Base-by-base conservation (phyloP, 2,797 vertebrate species). In the Tachyglossus aculeatus region DNA sequence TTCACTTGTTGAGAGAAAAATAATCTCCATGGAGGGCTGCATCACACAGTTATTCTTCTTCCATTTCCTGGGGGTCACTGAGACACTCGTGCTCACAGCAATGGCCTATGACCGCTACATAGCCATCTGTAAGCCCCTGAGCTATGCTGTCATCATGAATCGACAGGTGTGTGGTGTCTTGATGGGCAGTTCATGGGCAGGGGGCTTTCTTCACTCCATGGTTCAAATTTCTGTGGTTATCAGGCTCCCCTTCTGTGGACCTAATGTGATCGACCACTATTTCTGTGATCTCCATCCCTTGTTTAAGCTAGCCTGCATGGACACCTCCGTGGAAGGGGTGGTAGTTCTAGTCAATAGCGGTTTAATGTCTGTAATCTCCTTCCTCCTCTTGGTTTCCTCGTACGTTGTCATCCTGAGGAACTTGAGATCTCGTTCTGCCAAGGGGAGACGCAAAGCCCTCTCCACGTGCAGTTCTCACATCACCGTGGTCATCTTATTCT, bases 281-380 rank as follows among this genome's bases (percentile, higher is more conserved):
- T 90, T 89, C 51, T 88, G 87, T 67, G 88, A 90, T 62, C 82
- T 89, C 52, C 88, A 83, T 1, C 88, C 88, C 36, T 67, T 89
- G 33, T 44, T 88, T 48, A 48, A 80, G 15, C 71, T 89, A 71
- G 87, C 85, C 47, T 90, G 89, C 74, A 62, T 81, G 36, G 80
- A 89, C 52, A 87, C 86, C 9, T 81, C 84, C 31, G 22, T 34
- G 0, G 80, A 84, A 22, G 85, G 85, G 39, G 53, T 90, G 25
- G 79, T 83, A 21, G 85, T 89, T 80, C 85, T 89, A 45, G 88
- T 82, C 12, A 88, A 86, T 43, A 90, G 86, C 31, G 89, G 86
- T 15, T 57, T 89, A 69, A 86, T 90, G 60, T 86, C 87, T 1
- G 77, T 87, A 27, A 73, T 77, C 24, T 88, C 81, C 24, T 90